Percentiles rank a stretch among this genome's conserved stretches.
phyloP scores from a whole-genome alignment of 1,140 invertebrate genomes.

The Pseudoatta argentina region DNA sequence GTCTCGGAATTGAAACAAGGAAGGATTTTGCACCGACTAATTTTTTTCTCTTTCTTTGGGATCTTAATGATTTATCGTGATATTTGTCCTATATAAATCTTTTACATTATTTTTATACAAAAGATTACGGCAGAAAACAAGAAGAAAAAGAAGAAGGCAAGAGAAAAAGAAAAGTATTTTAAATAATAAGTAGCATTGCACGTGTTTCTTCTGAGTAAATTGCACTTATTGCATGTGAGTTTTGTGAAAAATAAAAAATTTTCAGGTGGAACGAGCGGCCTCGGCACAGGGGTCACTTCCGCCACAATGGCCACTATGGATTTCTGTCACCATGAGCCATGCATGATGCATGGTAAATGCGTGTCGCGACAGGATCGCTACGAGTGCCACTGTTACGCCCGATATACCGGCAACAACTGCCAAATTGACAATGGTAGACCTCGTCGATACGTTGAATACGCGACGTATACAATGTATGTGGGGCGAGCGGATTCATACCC shows the following conservation, averaged over 20 bases:
- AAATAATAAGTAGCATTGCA: neutral
- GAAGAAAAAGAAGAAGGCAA: neutral
- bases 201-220: neutral
- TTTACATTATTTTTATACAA: neutral
- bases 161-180: constrained; percentile 48
- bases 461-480: constrained; percentile 34
- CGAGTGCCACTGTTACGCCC: constrained; percentile 92
- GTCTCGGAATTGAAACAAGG: neutral
- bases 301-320: constrained; percentile 88
- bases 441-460: constrained; percentile 58
- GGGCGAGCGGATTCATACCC: constrained; percentile 51
- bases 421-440: constrained; percentile 90
- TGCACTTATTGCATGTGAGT: constrained; percentile 74
- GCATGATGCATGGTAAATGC: constrained; percentile 93
- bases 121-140: neutral
- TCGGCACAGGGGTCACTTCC: constrained; percentile 57
- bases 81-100: neutral
- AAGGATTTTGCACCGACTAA: neutral
- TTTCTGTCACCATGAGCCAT: constrained; percentile 92
- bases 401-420: constrained; percentile 94
- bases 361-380: constrained; percentile 91
- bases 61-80: neutral
- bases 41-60: neutral
- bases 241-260: constrained; percentile 75
- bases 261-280: constrained; percentile 82